Conservation (phyloP, 2,888 invertebrate species). For the Cartodere bifasciata region DNA sequence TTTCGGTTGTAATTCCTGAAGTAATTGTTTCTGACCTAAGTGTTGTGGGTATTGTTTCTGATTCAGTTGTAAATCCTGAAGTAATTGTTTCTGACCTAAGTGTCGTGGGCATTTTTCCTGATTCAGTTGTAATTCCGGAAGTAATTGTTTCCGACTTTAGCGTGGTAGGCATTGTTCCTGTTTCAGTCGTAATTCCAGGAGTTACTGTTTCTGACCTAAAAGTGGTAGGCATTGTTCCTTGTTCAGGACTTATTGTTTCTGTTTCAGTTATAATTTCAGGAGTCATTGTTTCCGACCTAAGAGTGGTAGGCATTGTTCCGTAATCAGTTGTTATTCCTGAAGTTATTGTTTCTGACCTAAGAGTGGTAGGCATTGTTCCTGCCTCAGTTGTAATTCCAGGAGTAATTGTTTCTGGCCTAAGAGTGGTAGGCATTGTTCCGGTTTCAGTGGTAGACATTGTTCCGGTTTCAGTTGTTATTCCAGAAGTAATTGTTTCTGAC, state of each 20-base stretch:
- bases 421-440: too few relatives aligned
- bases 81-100: neutral
- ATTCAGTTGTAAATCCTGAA: neutral
- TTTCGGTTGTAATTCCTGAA: slow-evolving; percentile 5
- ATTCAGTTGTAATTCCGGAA: too few relatives aligned
- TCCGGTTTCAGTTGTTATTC: slow-evolving; percentile 22
- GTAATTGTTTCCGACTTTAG: too few relatives aligned
- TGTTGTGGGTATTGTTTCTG: too few relatives aligned
- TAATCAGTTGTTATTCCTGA: slow-evolving; percentile 21
- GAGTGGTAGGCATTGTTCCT: slow-evolving; percentile 9
- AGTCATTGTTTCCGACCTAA: slow-evolving; percentile 9
- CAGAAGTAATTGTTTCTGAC: slow-evolving; percentile 9
- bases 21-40: too few relatives aligned
- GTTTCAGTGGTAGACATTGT: slow-evolving; percentile 19
- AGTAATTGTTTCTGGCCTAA: slow-evolving; percentile 4
- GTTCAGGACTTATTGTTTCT: too few relatives aligned
- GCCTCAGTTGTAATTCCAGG: slow-evolving; percentile 6
- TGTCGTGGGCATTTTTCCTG: neutral
- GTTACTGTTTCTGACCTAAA: slow-evolving; percentile 3
- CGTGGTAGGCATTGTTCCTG: too few relatives aligned
- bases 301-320: slow-evolving; percentile 19
- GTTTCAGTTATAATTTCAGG: neutral
- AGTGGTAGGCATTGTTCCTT: too few relatives aligned
- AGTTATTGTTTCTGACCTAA: slow-evolving; percentile 8
- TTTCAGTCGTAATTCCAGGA: slow-evolving; percentile 6